Conservation (phyloP, 1,140 invertebrate genomes). For the Drosophila setifemur region DNA sequence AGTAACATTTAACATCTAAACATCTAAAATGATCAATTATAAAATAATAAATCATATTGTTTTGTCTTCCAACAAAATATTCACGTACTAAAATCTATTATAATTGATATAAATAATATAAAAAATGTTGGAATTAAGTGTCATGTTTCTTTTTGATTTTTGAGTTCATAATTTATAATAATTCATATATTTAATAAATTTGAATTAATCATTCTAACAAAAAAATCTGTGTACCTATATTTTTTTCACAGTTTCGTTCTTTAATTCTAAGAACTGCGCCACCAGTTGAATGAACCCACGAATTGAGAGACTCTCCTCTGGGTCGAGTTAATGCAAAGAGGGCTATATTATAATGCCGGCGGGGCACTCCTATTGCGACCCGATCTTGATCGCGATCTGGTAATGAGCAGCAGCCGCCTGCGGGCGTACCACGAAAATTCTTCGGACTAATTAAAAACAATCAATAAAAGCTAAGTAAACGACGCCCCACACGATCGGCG, state of each 20-base stretch:
- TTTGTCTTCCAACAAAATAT: too few relatives aligned
- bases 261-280: slow-evolving; percentile 26
- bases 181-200: too few relatives aligned
- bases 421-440: slow-evolving; percentile 44
- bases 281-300: slow-evolving; percentile 57
- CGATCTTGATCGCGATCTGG: slow-evolving; percentile 54
- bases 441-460: slow-evolving; percentile 75
- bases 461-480: slow-evolving; percentile 57
- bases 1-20: too few relatives aligned
- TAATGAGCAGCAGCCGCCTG: slow-evolving; percentile 55
- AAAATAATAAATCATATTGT: too few relatives aligned
- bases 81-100: too few relatives aligned
- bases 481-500: slow-evolving; percentile 19
- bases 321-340: slow-evolving; percentile 27
- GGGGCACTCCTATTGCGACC: slow-evolving; percentile 50
- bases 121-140: too few relatives aligned
- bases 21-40: too few relatives aligned
- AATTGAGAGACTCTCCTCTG: slow-evolving; percentile 28
- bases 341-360: neutral
- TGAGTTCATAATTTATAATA: too few relatives aligned
- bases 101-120: too few relatives aligned
- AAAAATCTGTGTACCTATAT: too few relatives aligned
- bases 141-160: too few relatives aligned
- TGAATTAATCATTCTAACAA: too few relatives aligned
- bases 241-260: neutral